Percentiles rank a stretch among this genome's conserved stretches.
Conservation (phyloP, 2,797 vertebrate genomes). For the Lagorchestes hirsutus region DNA sequence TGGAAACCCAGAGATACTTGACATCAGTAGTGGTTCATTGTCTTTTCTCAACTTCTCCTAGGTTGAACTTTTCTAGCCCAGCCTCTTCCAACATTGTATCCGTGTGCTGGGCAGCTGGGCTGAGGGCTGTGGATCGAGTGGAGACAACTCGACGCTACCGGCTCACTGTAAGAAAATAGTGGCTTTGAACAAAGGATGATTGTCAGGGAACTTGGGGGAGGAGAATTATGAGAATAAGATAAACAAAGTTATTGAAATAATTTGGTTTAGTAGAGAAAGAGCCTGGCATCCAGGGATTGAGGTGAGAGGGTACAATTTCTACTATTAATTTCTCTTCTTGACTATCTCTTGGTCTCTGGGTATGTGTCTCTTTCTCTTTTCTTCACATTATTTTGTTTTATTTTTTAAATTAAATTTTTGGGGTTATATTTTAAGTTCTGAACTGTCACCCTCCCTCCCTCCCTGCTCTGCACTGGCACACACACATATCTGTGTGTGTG, state of each 20-base stretch:
- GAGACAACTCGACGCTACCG: conserved; percentile 91
- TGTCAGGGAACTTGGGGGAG: neutral
- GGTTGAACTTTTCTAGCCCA: conserved; percentile 94
- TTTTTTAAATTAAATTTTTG: neutral
- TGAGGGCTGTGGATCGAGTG: conserved; percentile 88
- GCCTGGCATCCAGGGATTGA: neutral
- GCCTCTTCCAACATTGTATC: conserved; percentile 94
- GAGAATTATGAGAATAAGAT: neutral
- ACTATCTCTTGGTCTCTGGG: neutral
- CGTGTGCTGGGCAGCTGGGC: conserved; percentile 90
- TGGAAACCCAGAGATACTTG: neutral
- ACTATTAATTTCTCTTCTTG: neutral
- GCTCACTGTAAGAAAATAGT: conserved; percentile 87
- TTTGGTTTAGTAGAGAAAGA: neutral
- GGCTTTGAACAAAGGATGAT: accelerated
- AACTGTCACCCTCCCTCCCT: neutral
- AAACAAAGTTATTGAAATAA: neutral
- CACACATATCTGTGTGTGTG: neutral
- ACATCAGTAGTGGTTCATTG: neutral
- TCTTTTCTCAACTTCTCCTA: conserved; percentile 71
- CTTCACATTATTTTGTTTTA: neutral
- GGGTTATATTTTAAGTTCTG: neutral
- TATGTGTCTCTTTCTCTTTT: neutral
- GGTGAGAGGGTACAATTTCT: neutral
- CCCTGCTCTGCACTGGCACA: neutral